Evolutionary conservation across 2,113 vertebrate genomes (phyloP), one percentile per base, ranked within the genome.

Genomic region (Steatornis caripensis): DNA sequence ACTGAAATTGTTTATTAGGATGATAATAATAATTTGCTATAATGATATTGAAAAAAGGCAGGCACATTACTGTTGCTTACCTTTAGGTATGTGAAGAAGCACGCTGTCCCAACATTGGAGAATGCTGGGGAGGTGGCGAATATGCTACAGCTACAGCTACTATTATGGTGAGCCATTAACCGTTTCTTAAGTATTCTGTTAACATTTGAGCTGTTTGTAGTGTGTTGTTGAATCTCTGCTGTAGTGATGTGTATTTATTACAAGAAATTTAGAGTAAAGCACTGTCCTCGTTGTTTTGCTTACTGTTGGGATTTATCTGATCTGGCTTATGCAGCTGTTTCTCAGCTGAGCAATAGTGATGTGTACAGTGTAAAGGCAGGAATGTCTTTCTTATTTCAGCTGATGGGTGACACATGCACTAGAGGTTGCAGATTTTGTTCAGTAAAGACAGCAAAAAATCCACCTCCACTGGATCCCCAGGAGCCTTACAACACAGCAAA

Each of bases 401-500:
- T 99, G 87, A 99, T 99, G 99, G 99, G 99, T 24, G 99, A 99
- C 96, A 99, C 99, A 0, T 99, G 99, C 94, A 99, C 99, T 39
- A 99, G 99, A 91, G 99, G 99, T 22, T 99, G 99, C 97, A 98
- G 99, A 61, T 99, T 99, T 95, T 99, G 99, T 91, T 99, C 99
- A 1, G 98, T 99, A 6, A 99, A 99, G 96, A 99, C 99, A 0
- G 98, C 99, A 12, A 99, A 97, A 70, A 98, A 36, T 23, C 99
- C 99, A 1, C 99, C 99, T 39, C 98, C 99, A 1, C 97, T 99
- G 85, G 99, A 99, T 91, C 98, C 99, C 1, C 78, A 97, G 7
- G 99, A 99, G 96, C 99, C 99, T 3, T 98, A 98, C 95, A 99
- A 99, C 80, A 99, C 99, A 4, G 99, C 99, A 41, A 98, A 98